A percentile compares a stretch with the other conserved stretches of the same genome.
Conservation (phyloP, 1,140 invertebrate species). For the Caenorhabditis tropicalis region DNA sequence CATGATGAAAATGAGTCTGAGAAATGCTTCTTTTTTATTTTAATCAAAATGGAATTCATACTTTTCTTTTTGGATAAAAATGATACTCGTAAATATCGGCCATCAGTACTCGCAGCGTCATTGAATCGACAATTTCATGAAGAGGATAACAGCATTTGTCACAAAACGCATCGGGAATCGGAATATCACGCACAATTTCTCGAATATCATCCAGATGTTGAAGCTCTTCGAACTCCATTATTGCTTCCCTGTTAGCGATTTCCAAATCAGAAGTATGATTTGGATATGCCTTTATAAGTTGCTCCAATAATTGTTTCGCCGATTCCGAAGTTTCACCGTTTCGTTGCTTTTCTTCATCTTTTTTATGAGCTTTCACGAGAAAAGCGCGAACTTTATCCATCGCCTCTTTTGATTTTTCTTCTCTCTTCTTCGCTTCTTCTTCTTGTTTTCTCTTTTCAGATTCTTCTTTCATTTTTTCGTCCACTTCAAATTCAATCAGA, state of each 20-base stretch:
- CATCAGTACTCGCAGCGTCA: conserved; percentile 61
- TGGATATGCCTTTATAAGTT: conserved; percentile 22
- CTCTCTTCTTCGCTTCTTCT: too few relatives aligned
- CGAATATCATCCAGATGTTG: conserved; percentile 15
- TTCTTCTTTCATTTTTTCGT: conserved; percentile 37
- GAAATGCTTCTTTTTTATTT: too few relatives aligned
- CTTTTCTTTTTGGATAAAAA: conserved; percentile 56
- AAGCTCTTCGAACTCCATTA: conserved; percentile 35
- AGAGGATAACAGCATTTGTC: conserved; percentile 60
- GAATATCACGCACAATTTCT: conserved; percentile 43
- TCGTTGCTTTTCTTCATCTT: conserved; percentile 36
- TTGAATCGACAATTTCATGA: conserved; percentile 59
- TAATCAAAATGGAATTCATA: too few relatives aligned
- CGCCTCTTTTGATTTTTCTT: neutral
- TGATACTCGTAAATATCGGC: conserved; percentile 61
- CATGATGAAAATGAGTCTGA: conserved; percentile 50
- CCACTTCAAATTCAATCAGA: conserved; percentile 45
- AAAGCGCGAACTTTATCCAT: conserved; percentile 27
- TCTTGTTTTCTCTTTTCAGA: neutral
- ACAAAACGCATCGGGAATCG: conserved; percentile 55
- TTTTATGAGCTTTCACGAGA: conserved; percentile 13
- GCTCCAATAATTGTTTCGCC: conserved; percentile 28
- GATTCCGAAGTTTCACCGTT: conserved; percentile 30
- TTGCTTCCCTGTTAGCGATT: conserved; percentile 40
- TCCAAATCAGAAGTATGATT: conserved; percentile 32